Percentiles rank a stretch among this genome's conserved stretches.
Conservation (phyloP, 2,888 invertebrate genomes). For the Silvanus unidentatus region DNA sequence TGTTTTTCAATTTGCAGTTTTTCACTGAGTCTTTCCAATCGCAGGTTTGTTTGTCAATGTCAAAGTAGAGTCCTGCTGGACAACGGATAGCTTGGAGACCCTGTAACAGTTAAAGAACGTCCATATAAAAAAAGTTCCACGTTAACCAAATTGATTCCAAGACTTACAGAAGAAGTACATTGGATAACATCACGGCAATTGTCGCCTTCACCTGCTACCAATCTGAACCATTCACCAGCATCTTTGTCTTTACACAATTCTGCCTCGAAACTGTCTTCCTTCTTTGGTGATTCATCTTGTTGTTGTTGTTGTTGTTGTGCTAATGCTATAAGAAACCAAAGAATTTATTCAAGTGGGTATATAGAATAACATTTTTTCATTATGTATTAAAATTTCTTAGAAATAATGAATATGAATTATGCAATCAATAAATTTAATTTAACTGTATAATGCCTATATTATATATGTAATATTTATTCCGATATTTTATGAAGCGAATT, state of each 20-base stretch:
- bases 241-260: slow-evolving; percentile 92
- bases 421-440: slow-evolving; percentile 4
- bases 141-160: not conserved
- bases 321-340: not conserved
- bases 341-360: too few species aligned
- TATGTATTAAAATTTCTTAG: not conserved
- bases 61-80: slow-evolving; percentile 87
- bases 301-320: slow-evolving; percentile 41
- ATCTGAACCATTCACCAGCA: slow-evolving; percentile 91
- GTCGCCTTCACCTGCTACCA: slow-evolving; percentile 84
- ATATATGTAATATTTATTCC: slow-evolving; percentile 11
- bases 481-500: slow-evolving; percentile 14
- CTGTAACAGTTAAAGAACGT: slow-evolving; percentile 45
- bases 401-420: slow-evolving; percentile 3
- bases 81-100: slow-evolving; percentile 90
- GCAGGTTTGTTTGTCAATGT: slow-evolving; percentile 91
- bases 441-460: slow-evolving; percentile 7
- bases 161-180: slow-evolving; percentile 83
- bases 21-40: slow-evolving; percentile 93
- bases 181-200: slow-evolving; percentile 93
- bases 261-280: slow-evolving; percentile 81
- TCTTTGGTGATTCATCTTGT: slow-evolving; percentile 58
- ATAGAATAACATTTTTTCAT: not conserved
- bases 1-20: slow-evolving; percentile 85
- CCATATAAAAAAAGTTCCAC: too few species aligned